These are phyloP conservation scores for Notodonta ziczac DNA, from an alignment of 2,888 invertebrate genomes.

Conservation along the genomic window DNA sequence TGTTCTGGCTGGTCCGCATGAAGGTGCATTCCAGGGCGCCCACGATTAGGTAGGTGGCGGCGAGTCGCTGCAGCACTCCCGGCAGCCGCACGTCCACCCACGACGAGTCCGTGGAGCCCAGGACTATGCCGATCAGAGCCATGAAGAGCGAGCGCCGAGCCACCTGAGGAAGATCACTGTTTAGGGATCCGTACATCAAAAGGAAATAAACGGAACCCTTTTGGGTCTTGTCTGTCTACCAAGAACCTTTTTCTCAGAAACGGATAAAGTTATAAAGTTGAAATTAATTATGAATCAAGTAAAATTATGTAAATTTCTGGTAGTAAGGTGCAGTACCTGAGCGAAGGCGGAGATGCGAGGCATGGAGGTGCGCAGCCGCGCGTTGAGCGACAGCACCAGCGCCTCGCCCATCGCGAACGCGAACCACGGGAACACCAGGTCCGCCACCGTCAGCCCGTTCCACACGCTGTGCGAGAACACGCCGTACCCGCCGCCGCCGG, in stretches of 20 bases:
- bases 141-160: conserved; percentile 85
- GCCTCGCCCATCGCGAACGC: conserved; percentile 95
- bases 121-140: conserved; percentile 86
- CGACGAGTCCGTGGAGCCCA: conserved; percentile 73
- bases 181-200: no score
- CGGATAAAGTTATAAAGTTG: no score
- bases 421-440: conserved; percentile 96
- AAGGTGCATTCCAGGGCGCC: conserved; percentile 87
- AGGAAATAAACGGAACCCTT: no score
- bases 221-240: no score
- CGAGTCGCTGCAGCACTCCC: conserved; percentile 94
- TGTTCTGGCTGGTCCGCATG: conserved; percentile 72
- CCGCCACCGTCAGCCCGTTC: conserved; percentile 94
- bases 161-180: conserved; percentile 42
- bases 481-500: conserved; percentile 92
- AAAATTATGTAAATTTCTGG: no score
- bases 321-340: conserved; percentile 64
- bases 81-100: conserved; percentile 87
- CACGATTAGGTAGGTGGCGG: conserved; percentile 90
- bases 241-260: no score
- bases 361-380: conserved; percentile 86
- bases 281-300: no score
- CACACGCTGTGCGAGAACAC: conserved; percentile 92
- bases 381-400: conserved; percentile 89
- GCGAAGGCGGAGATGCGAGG: conserved; percentile 78